Evolutionary conservation across 64 coral and sea anemone species (phyloP).

Genomic region (Pachyseris speciosa): DNA sequence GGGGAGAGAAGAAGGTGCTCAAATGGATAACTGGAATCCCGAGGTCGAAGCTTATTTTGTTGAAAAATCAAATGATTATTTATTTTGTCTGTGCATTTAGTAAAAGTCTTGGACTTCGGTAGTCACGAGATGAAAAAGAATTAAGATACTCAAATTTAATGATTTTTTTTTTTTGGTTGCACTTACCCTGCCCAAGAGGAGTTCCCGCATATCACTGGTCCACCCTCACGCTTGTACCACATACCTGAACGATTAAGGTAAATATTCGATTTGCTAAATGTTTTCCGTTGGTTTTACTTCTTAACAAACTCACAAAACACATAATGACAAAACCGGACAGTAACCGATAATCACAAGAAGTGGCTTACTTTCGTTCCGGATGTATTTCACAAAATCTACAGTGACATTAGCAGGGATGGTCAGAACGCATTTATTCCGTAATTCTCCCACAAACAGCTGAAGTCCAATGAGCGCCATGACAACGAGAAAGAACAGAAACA

Average conservation of each 20-base stretch:
- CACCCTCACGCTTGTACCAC: slow-evolving; percentile 65
- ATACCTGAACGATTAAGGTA: slow-evolving; percentile 29
- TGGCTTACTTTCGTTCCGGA: slow-evolving; percentile 83
- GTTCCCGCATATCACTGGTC: slow-evolving; percentile 80
- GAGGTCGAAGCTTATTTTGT: no score
- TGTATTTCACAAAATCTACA: background rate
- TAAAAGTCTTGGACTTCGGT: no score
- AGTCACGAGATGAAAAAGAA: background rate
- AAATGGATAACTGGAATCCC: no score
- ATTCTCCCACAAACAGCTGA: slow-evolving; percentile 83
- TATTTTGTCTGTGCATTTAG: no score
- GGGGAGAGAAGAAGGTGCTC: no score
- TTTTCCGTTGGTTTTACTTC: no score
- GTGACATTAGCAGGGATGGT: background rate
- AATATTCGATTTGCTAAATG: background rate
- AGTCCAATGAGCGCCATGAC: slow-evolving; percentile 87
- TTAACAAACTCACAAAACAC: no score
- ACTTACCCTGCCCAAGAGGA: slow-evolving; percentile 74
- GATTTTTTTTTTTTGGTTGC: background rate
- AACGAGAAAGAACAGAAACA: slow-evolving; percentile 89
- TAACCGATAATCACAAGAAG: no score
- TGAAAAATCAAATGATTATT: no score
- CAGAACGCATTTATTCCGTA: slow-evolving; percentile 84
- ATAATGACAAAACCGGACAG: no score
- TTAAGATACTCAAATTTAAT: background rate